Evolutionary conservation across 1,140 invertebrate species (phyloP).

Genomic region (Amphibalanus amphitrite): DNA sequence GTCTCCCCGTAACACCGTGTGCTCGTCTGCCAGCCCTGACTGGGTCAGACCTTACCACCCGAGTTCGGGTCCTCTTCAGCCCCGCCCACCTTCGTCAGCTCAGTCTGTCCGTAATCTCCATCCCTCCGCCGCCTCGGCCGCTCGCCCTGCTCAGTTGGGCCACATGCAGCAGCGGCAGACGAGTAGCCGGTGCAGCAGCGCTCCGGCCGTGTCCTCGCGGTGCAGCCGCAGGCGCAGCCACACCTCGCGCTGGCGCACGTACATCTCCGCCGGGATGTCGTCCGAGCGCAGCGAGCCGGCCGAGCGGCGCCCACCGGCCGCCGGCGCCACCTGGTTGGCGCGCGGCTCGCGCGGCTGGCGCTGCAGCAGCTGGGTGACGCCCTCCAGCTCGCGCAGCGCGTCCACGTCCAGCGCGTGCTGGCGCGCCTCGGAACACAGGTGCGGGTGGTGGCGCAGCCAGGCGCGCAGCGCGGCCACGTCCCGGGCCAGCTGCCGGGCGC

Average conservation of each 20-base stretch:
- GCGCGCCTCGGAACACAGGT: not conserved
- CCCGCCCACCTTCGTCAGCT: too few relatives aligned
- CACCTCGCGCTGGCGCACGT: not conserved
- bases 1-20: too few relatives aligned
- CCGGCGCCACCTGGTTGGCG: not conserved
- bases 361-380: not conserved
- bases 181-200: not conserved
- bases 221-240: not conserved
- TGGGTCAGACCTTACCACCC: too few relatives aligned
- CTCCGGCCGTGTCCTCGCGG: not conserved
- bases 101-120: too few relatives aligned
- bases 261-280: not conserved
- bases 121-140: too few relatives aligned
- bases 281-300: not conserved
- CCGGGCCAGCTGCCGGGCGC: not conserved
- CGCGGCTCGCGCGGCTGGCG: not conserved
- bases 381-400: not conserved
- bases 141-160: too few relatives aligned
- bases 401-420: not conserved
- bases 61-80: too few relatives aligned
- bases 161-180: not conserved
- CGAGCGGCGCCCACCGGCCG: not conserved
- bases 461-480: not conserved
- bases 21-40: too few relatives aligned
- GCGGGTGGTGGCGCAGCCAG: not conserved